These are phyloP conservation scores for Watsonalla binaria DNA, from an alignment of 2,888 invertebrate species.

Conservation along the genomic window DNA sequence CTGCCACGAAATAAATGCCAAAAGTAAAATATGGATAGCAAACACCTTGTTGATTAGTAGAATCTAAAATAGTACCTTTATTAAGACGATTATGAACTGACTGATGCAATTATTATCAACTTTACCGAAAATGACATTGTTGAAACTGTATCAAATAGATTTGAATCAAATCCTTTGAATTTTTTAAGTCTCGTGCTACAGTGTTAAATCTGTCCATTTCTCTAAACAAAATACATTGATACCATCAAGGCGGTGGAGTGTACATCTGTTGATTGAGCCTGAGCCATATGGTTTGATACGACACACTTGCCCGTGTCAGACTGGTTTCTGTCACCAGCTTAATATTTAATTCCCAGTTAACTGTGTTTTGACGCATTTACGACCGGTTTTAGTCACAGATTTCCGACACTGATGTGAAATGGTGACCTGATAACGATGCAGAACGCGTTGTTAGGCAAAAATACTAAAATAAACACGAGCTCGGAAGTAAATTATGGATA, in stretches of 20 bases:
- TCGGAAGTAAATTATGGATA: background rate
- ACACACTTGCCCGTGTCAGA: slow-evolving; percentile 12
- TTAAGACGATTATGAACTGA: no score
- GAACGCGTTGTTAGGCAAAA: background rate
- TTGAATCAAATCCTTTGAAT: no score
- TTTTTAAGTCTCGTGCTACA: no score
- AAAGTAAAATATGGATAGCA: no score
- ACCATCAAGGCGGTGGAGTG: slow-evolving; percentile 31
- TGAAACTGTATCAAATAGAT: no score
- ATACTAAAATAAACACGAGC: background rate
- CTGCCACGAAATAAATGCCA: no score
- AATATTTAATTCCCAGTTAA: slow-evolving; percentile 26
- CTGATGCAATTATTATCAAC: no score
- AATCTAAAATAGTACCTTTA: no score
- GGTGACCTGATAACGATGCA: background rate
- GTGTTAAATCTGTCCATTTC: no score
- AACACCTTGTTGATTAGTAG: no score
- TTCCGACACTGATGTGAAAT: background rate
- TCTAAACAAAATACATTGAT: no score
- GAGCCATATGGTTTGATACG: slow-evolving; percentile 32
- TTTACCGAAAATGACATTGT: no score
- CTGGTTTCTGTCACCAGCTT: slow-evolving; percentile 19
- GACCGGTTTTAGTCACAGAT: slow-evolving; percentile 3
- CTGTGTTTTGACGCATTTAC: slow-evolving; percentile 13
- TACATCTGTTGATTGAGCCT: slow-evolving; percentile 40